A percentile compares a stretch with the other conserved stretches of the same genome.
phyloP scores from a whole-genome alignment of 2,888 invertebrate species.

The Xylophagus ater region DNA sequence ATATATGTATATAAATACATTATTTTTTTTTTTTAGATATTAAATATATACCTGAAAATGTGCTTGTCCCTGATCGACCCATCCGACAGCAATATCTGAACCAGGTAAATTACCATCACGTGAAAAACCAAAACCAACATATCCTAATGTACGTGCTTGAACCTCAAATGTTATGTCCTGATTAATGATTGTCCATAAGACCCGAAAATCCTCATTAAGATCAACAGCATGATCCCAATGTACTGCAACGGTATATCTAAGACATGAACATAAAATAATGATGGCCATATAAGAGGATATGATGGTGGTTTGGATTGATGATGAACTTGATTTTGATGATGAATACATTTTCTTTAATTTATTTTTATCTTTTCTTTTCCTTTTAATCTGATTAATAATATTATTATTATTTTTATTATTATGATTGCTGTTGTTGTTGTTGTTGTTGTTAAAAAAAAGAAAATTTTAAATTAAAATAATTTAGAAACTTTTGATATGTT shows the following conservation, averaged over 20 bases:
- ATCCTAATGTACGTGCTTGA: constrained; percentile 73
- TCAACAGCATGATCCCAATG: constrained; percentile 48
- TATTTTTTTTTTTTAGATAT: neutral
- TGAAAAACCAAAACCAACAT: constrained; percentile 80
- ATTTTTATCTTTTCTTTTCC: neutral
- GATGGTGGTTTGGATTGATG: constrained; percentile 8
- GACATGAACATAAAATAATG: constrained; percentile 9
- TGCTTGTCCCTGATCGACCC: constrained; percentile 74
- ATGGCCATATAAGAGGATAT: constrained; percentile 5
- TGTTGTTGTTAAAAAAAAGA: too few relatives aligned
- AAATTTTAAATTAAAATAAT: too few relatives aligned
- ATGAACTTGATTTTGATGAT: neutral
- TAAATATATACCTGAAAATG: constrained; percentile 62
- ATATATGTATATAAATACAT: neutral
- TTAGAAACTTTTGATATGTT: too few relatives aligned
- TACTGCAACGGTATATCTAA: constrained; percentile 23
- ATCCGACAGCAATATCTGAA: constrained; percentile 79
- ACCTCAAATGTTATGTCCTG: constrained; percentile 73
- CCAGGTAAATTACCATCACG: constrained; percentile 67
- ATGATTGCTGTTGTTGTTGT: too few relatives aligned
- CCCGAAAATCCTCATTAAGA: constrained; percentile 46
- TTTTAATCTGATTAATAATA: too few relatives aligned
- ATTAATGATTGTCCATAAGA: constrained; percentile 63
- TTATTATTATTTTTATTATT: too few relatives aligned
- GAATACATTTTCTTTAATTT: neutral